A percentile compares a stretch with the other conserved stretches of the same genome.
Conservation (phyloP, 2,797 vertebrate species). For the Salarias fasciatus region DNA sequence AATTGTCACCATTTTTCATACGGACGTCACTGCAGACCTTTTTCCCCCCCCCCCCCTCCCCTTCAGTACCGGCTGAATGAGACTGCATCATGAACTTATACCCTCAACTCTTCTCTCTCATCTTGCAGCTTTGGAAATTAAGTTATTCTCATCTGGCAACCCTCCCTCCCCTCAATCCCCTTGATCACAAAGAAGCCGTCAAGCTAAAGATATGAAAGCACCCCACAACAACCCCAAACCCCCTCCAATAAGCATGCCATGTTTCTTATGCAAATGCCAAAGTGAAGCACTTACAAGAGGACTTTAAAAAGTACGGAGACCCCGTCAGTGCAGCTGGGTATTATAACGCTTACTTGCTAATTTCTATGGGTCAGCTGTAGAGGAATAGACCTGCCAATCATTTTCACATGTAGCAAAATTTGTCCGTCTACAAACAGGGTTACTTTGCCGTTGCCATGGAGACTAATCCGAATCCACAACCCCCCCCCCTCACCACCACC, state of each 20-base stretch:
- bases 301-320: slow-evolving; percentile 94
- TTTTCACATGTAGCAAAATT: slow-evolving; percentile 98
- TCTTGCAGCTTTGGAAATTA: slow-evolving; percentile 92
- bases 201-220: slow-evolving; percentile 93
- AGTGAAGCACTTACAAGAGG: slow-evolving; percentile 94
- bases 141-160: slow-evolving; percentile 93
- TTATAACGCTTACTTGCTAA: slow-evolving; percentile 96
- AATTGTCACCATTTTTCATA: slow-evolving; percentile 52
- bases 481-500: no score
- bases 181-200: slow-evolving; percentile 93
- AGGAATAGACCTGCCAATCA: slow-evolving; percentile 97
- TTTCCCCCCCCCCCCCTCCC: not conserved
- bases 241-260: slow-evolving; percentile 91
- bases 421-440: slow-evolving; percentile 96
- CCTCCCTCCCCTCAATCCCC: slow-evolving; percentile 84
- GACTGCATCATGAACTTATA: slow-evolving; percentile 75
- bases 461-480: slow-evolving; percentile 89
- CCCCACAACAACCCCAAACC: slow-evolving; percentile 86
- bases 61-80: slow-evolving; percentile 45
- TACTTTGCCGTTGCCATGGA: slow-evolving; percentile 95
- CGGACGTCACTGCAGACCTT: slow-evolving; percentile 24
- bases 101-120: slow-evolving; percentile 82
- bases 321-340: slow-evolving; percentile 90
- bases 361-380: slow-evolving; percentile 97
- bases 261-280: slow-evolving; percentile 96